Evolutionary conservation across 2,113 vertebrate species (phyloP), one percentile per base, ranked within the genome.

Genomic region (Alectura lathami): DNA sequence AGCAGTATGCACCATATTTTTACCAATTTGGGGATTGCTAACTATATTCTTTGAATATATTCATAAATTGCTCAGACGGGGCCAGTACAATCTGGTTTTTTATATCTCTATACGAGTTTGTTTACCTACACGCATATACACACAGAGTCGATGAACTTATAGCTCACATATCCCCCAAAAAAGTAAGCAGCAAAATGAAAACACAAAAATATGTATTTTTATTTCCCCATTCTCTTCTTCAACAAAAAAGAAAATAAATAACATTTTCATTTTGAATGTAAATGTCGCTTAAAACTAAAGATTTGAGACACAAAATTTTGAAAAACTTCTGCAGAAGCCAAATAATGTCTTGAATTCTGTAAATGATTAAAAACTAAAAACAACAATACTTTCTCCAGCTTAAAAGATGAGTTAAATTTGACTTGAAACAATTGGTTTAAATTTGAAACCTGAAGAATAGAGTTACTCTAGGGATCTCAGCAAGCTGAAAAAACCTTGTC

Each of bases 1-100:
- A 93, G 91, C 64, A 77, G 60, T 59, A 63, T 63, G 83, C 74
- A 64, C 26, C 38, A 77, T 90, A 78, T 83, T 96, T 94, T 91
- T 83, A 81, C 56, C 50, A 70, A 1, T 86, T 91, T 67, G 29
- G 20, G 21, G 17, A 54, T 81, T 29, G 22, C 17, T 80, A 85
- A 80, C 63, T 81, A 12, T 47, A 63, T 77, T 21, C 38, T 74
- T 80, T 73, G 54, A 83, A 90, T 63, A 62, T 40, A 74, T 62
- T 86, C 8, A 45, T 76, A 26, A 4, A 8, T 27, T 83, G 32
- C 16, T 80, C 27, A 77, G 64, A 66, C 80, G 0, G 4, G 6
- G 45, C 32, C 36, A 57, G 15, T 62, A 51, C 56, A 76, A 29
- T 89, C 27, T 82, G 5, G 29, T 66, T 85, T 79, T 24, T 82